A percentile compares a stretch with the other conserved stretches of the same genome.
Evolutionary conservation across 1,140 invertebrate species (phyloP).

Genomic region (Rhagoletis zephyria): DNA sequence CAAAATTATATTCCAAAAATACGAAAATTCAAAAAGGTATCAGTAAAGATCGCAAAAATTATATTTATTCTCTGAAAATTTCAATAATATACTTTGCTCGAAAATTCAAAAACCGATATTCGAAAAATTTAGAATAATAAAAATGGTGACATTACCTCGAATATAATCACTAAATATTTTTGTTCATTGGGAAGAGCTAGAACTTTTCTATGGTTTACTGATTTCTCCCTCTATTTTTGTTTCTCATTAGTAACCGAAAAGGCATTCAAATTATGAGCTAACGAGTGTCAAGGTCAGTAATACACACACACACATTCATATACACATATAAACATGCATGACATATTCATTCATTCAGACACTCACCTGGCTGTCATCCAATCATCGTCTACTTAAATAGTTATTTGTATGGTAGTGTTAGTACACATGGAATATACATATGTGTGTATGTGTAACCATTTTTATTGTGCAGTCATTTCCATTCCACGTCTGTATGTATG

Average conservation of each 20-base stretch:
- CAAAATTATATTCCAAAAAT: no score
- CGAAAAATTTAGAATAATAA: no score
- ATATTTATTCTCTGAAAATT: no score
- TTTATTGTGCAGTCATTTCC: constrained; percentile 18
- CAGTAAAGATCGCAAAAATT: no score
- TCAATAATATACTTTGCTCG: no score
- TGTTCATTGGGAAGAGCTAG: background rate
- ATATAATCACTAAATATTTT: no score
- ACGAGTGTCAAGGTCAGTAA: constrained; percentile 43
- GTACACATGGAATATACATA: no score
- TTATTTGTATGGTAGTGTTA: background rate
- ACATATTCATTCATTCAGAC: background rate
- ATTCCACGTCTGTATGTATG: background rate
- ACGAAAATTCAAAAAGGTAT: no score
- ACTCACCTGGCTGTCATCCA: constrained; percentile 42
- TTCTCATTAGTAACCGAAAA: background rate
- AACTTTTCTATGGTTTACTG: background rate
- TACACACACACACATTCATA: background rate
- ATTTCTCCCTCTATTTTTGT: background rate
- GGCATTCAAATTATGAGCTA: constrained; percentile 27
- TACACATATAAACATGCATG: background rate
- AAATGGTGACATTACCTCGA: no score
- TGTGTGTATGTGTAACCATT: background rate
- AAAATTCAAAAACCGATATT: no score
- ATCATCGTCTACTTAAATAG: constrained; percentile 16